Conservation (phyloP, 2,797 vertebrate genomes). For the Urocyon cinereoargenteus region DNA sequence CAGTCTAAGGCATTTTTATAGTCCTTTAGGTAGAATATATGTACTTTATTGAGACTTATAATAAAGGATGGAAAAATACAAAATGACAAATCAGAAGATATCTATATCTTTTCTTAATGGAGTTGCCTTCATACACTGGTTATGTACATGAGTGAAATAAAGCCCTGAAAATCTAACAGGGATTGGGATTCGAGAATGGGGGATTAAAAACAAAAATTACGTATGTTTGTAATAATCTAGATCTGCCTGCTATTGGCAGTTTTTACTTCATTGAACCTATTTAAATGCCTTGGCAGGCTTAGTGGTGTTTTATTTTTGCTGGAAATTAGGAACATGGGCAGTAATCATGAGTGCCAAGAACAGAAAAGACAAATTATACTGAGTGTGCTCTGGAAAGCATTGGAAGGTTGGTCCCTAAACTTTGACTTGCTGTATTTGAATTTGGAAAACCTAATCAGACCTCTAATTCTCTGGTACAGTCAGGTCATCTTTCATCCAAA, state of each 20-base stretch:
- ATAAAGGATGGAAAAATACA: constrained; percentile 16
- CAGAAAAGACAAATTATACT: constrained; percentile 34
- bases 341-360: constrained; percentile 24
- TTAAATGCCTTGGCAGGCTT: constrained; percentile 69
- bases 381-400: constrained; percentile 20
- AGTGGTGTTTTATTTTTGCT: constrained; percentile 65
- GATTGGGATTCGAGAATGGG: constrained; percentile 30
- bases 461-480: background rate
- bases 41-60: background rate
- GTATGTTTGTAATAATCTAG: constrained; percentile 61
- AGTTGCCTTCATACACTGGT: background rate
- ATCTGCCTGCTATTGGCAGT: constrained; percentile 53
- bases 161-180: constrained; percentile 56
- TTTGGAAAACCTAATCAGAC: background rate
- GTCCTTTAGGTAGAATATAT: background rate
- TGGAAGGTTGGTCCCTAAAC: background rate
- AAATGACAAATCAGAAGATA: constrained; percentile 39
- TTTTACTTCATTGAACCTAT: constrained; percentile 70
- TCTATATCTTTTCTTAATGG: background rate
- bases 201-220: constrained; percentile 42
- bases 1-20: background rate
- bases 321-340: constrained; percentile 30
- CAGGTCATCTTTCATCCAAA: constrained; percentile 23
- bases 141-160: constrained; percentile 43
- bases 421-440: background rate